A percentile compares a stretch with the other conserved stretches of the same genome.
Conservation (phyloP, 2,113 vertebrate genomes). For the Oryzias celebensis region DNA sequence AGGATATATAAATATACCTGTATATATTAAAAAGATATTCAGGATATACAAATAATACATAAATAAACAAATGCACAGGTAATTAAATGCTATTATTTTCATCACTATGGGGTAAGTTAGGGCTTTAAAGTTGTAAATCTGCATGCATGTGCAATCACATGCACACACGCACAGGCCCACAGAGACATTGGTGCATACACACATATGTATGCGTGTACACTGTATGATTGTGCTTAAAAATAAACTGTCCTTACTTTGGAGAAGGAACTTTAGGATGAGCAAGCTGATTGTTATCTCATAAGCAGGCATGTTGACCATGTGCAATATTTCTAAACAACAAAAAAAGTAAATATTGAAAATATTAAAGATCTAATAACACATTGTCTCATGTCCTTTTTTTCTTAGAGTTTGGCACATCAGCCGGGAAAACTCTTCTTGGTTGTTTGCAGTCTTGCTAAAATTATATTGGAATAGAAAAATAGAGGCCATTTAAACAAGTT, state of each 20-base stretch:
- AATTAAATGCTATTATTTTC: slow-evolving; percentile 56
- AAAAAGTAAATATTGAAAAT: slow-evolving; percentile 79
- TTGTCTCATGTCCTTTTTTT: slow-evolving; percentile 43
- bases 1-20: slow-evolving; percentile 54
- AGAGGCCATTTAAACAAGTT: background rate
- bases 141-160: slow-evolving; percentile 70
- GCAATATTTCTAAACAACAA: slow-evolving; percentile 84
- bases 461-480: background rate
- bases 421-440: background rate
- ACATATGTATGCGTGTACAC: slow-evolving; percentile 77
- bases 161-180: slow-evolving; percentile 67
- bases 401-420: background rate
- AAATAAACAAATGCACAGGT: slow-evolving; percentile 50
- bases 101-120: slow-evolving; percentile 54
- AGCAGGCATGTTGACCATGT: slow-evolving; percentile 85
- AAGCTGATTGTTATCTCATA: slow-evolving; percentile 77
- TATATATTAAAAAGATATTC: slow-evolving; percentile 52
- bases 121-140: slow-evolving; percentile 57
- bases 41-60: slow-evolving; percentile 33
- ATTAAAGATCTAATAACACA: slow-evolving; percentile 85
- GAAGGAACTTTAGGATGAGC: slow-evolving; percentile 78
- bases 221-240: slow-evolving; percentile 81
- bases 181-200: slow-evolving; percentile 66
- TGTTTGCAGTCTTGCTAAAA: background rate
- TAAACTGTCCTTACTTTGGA: slow-evolving; percentile 79